These are phyloP conservation scores for Lobophora halterata DNA, from an alignment of 2,888 invertebrate genomes.

Conservation along the genomic window DNA sequence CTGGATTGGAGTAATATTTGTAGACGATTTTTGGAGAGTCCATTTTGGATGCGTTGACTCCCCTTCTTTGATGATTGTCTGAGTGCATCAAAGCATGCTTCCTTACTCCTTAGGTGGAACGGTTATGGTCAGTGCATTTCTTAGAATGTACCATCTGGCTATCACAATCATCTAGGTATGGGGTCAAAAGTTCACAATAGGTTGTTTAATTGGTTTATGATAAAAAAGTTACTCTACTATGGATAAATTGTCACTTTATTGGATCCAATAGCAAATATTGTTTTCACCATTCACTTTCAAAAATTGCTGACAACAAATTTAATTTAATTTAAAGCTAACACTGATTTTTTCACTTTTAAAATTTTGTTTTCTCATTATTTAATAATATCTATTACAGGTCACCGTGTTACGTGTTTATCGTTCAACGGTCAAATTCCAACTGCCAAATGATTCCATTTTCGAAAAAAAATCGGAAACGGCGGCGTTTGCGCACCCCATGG, in stretches of 20 bases:
- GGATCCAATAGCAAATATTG: too few species aligned
- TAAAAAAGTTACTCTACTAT: too few species aligned
- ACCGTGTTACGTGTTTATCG: conserved; percentile 38
- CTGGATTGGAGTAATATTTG: conserved; percentile 89
- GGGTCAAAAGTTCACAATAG: too few species aligned
- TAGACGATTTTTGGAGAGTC: conserved; percentile 77
- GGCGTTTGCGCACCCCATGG: conserved; percentile 74
- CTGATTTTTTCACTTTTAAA: background rate
- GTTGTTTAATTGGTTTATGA: too few species aligned
- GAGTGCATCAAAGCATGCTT: conserved; percentile 46
- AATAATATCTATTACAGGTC: conserved; percentile 15
- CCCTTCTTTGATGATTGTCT: too few species aligned
- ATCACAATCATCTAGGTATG: too few species aligned
- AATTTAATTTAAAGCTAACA: too few species aligned
- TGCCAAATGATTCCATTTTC: conserved; percentile 52
- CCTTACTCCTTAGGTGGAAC: conserved; percentile 33
- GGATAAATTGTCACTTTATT: too few species aligned
- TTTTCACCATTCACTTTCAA: too few species aligned
- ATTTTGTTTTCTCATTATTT: conserved; percentile 11
- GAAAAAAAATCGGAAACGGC: conserved; percentile 67
- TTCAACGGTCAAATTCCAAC: conserved; percentile 64
- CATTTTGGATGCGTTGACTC: too few species aligned
- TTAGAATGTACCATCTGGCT: too few species aligned
- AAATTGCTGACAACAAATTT: too few species aligned
- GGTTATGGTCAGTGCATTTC: conserved; percentile 12